Conservation (phyloP, 2,113 vertebrate genomes). For the Hydropotes inermis region DNA sequence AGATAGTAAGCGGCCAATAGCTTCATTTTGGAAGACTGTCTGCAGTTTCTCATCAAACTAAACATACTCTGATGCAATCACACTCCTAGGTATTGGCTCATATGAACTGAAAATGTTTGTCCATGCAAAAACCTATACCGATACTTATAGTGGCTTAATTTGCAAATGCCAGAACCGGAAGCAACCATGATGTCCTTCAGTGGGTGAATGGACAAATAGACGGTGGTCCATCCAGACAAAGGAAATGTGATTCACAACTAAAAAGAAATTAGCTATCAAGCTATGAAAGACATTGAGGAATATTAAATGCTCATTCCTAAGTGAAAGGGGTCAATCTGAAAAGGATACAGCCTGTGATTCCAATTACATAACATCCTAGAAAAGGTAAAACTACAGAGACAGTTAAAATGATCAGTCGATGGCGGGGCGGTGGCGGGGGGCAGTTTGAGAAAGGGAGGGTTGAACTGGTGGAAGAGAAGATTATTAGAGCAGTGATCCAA, state of each 20-base stretch:
- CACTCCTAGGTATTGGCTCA: neutral
- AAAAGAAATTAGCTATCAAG: neutral
- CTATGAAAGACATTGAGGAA: neutral
- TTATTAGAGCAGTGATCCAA: neutral
- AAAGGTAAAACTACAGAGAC: neutral
- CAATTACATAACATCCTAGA: neutral
- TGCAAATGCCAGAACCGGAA: neutral
- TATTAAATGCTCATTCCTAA: neutral
- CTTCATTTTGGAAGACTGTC: neutral
- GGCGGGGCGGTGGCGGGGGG: rapidly evolving
- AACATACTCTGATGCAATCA: neutral
- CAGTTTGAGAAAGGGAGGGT: neutral
- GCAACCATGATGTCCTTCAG: neutral
- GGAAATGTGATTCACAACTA: neutral
- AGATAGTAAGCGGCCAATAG: neutral
- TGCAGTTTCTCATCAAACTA: neutral
- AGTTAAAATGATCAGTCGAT: neutral
- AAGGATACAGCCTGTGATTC: neutral
- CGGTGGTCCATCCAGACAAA: neutral
- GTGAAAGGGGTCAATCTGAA: neutral
- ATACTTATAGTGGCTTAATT: neutral
- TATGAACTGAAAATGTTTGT: neutral
- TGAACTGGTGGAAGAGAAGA: neutral
- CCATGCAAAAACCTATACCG: neutral
- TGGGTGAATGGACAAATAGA: neutral